Conservation (phyloP, 1,140 invertebrate species). For the Drosophila sucinea region DNA sequence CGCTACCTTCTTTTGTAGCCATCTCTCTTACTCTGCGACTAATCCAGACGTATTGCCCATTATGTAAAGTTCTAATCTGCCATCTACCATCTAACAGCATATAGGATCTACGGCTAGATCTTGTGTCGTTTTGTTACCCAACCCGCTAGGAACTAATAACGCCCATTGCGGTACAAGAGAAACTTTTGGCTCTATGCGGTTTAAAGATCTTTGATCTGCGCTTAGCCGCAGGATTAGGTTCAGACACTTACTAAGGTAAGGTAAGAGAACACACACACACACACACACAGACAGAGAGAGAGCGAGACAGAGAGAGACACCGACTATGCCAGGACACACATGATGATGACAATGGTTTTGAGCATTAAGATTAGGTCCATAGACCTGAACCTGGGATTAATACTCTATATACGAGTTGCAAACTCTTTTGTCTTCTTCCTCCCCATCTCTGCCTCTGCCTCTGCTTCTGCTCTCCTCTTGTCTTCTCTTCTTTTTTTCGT, state of each 20-base stretch:
- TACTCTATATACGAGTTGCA: slow-evolving; percentile 42
- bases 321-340: slow-evolving; percentile 18
- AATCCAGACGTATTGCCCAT: slow-evolving; percentile 2
- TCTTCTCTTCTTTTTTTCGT: slow-evolving; percentile 43
- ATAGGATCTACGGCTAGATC: not conserved
- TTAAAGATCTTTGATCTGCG: slow-evolving; percentile 78
- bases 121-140: slow-evolving; percentile 11
- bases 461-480: not conserved
- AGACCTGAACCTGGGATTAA: slow-evolving; percentile 59
- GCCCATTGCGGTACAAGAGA: slow-evolving; percentile 14
- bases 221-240: slow-evolving; percentile 73
- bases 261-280: slow-evolving; percentile 25
- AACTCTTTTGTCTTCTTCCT: slow-evolving; percentile 50
- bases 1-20: not conserved
- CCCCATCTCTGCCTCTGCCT: not conserved
- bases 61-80: slow-evolving; percentile 19
- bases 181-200: slow-evolving; percentile 58
- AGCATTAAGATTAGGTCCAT: slow-evolving; percentile 12
- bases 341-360: slow-evolving; percentile 16
- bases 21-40: slow-evolving; percentile 4
- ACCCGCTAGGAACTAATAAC: slow-evolving; percentile 11
- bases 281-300: slow-evolving; percentile 27
- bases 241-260: slow-evolving; percentile 68
- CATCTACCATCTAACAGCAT: not conserved
- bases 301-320: not conserved